A percentile compares a stretch with the other conserved stretches of the same genome.
phyloP scores from a whole-genome alignment of 2,113 vertebrate species.

The Rhinolophus sinicus region DNA sequence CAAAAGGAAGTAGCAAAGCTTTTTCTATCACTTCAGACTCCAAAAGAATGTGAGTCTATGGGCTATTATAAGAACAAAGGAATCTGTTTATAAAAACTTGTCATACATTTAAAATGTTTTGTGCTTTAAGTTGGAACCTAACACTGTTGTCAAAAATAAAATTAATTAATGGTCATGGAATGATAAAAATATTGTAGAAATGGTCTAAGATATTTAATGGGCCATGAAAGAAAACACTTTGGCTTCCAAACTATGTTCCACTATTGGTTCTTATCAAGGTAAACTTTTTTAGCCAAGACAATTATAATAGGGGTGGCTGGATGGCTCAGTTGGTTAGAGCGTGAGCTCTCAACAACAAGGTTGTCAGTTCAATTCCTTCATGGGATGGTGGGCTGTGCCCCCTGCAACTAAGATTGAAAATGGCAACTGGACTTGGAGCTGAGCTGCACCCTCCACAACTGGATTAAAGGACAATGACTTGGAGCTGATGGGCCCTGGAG shows the following conservation, averaged over 20 bases:
- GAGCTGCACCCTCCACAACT: too few species aligned
- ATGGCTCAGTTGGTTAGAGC: too few species aligned
- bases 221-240: background rate
- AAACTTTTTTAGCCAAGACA: background rate
- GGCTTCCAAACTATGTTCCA: background rate
- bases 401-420: too few species aligned
- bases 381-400: too few species aligned
- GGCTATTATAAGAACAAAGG: background rate
- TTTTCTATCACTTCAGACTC: background rate
- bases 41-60: background rate
- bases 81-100: background rate
- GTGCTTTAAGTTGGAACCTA: background rate
- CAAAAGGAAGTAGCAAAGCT: background rate
- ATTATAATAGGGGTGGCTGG: too few species aligned
- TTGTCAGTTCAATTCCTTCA: too few species aligned
- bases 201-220: background rate
- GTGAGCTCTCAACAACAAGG: too few species aligned
- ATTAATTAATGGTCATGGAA: background rate
- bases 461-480: too few species aligned
- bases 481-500: too few species aligned
- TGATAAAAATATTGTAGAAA: background rate
- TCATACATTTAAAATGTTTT: background rate
- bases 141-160: background rate
- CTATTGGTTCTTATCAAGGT: background rate
- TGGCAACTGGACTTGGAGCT: too few species aligned